Evolutionary conservation across 2,113 vertebrate genomes (phyloP), one percentile per base, ranked within the genome.

Genomic region (Promerops cafer): DNA sequence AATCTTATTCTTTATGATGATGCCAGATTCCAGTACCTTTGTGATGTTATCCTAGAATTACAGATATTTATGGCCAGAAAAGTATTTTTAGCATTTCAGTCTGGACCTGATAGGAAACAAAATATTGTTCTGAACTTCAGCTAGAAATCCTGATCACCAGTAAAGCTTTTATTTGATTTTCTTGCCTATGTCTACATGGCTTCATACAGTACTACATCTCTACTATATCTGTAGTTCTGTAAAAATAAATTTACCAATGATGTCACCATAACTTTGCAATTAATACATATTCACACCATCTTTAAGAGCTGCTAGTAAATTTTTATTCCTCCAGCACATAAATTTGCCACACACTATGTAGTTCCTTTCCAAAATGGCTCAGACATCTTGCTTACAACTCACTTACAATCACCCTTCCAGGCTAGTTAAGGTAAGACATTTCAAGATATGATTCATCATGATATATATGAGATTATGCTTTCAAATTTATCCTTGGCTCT

Each of bases 381-480:
- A 75, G 59, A 87, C 60, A 49, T 89, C 28, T 91, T 13, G 2
- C 54, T 79, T 71, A 96, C 69, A 79, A 79, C 87, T 86, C 70
- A 64, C 63, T 61, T 17, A 59, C 33, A 65, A 79, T 94, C 78
- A 90, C 68, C 89, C 79, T 88, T 94, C 78, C 49, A 83, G 92
- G 87, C 95, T 84, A 92, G 84, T 89, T 94, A 93, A 71, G 68
- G 89, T 94, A 84, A 95, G 84, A 89, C 90, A 65, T 86, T 95
- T 94, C 77, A 89, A 91, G 59, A 94, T 85, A 90, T 94, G 92
- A 96, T 96, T 97, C 88, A 91, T 86, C 88, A 37, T 80, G 80
- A 92, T 94, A 94, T 93, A 96, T 94, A 93, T 95, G 88, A 96
- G 87, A 94, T 97, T 95, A 96, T 24, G 47, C 61, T 96, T 91